Percentiles rank a stretch among this genome's conserved stretches.
Evolutionary conservation across 2,888 invertebrate species (phyloP).

Genomic region (Parasteatoda lunata): DNA sequence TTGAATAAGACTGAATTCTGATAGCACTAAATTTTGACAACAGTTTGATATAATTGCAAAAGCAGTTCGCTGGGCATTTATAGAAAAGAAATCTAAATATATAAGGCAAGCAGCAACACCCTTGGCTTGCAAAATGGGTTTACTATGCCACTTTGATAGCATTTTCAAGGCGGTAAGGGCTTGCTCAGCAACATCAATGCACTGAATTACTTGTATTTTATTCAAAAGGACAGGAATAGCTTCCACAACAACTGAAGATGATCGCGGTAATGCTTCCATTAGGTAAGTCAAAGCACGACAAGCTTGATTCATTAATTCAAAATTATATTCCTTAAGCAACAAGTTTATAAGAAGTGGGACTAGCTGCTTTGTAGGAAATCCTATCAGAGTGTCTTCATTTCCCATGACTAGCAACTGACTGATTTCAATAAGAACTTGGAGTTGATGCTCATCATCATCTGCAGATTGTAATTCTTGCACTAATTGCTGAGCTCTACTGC

Average conservation of each 20-base stretch:
- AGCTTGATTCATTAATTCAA: slow-evolving; percentile 99
- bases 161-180: slow-evolving; percentile 97
- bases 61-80: slow-evolving; percentile 96
- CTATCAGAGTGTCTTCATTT: slow-evolving; percentile 97
- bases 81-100: slow-evolving; percentile 98
- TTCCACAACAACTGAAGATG: slow-evolving; percentile 95
- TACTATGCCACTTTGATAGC: slow-evolving; percentile 95
- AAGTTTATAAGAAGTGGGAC: slow-evolving; percentile 94
- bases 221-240: slow-evolving; percentile 98
- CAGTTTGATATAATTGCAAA: slow-evolving; percentile 98
- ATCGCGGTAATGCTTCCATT: slow-evolving; percentile 98
- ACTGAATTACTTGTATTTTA: slow-evolving; percentile 97
- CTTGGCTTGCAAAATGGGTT: slow-evolving; percentile 93
- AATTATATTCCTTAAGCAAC: slow-evolving; percentile 97
- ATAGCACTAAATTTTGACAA: slow-evolving; percentile 92
- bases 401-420: slow-evolving; percentile 99
- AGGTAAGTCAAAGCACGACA: slow-evolving; percentile 98
- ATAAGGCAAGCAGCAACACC: slow-evolving; percentile 97
- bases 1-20: slow-evolving; percentile 94
- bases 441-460: slow-evolving; percentile 95
- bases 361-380: slow-evolving; percentile 97
- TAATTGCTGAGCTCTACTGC: slow-evolving; percentile 92
- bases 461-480: slow-evolving; percentile 92
- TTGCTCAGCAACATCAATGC: slow-evolving; percentile 99
- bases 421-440: slow-evolving; percentile 98